Percentiles rank a stretch among this genome's conserved stretches.
These are phyloP conservation scores for Perca fluviatilis DNA, from an alignment of 2,113 vertebrate species.

Conservation along the genomic window DNA sequence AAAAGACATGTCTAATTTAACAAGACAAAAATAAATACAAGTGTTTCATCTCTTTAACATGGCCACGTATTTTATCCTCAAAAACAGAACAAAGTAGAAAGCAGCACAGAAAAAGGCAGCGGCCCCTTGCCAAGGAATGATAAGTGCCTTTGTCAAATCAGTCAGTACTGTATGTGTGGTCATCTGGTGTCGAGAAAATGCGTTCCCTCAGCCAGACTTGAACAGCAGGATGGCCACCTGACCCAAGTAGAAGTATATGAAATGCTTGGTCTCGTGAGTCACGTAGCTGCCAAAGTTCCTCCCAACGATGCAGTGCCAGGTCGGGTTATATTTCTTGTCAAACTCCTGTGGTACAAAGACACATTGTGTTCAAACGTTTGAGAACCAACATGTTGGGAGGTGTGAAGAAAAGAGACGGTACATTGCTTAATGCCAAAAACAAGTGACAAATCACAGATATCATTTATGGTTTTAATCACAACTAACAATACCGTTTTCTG, in stretches of 20 bases:
- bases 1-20: conserved; percentile 81
- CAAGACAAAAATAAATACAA: conserved; percentile 87
- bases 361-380: background rate
- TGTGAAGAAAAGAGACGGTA: background rate
- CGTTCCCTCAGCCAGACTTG: conserved; percentile 91
- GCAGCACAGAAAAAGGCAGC: conserved; percentile 89
- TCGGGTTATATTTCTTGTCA: conserved; percentile 99
- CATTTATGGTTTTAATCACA: background rate
- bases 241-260: conserved; percentile 99
- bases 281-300: conserved; percentile 99
- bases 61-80: conserved; percentile 69
- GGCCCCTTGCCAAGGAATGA: conserved; percentile 88
- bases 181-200: conserved; percentile 46
- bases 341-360: conserved; percentile 88
- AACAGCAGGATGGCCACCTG: conserved; percentile 98
- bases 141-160: conserved; percentile 82
- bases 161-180: conserved; percentile 78
- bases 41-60: conserved; percentile 80
- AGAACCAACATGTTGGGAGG: background rate
- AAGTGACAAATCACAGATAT: background rate
- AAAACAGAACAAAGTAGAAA: conserved; percentile 80
- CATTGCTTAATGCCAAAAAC: background rate
- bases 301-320: conserved; percentile 99
- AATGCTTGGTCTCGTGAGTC: conserved; percentile 98
- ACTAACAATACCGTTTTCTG: too few relatives aligned